Percentiles rank a stretch among this genome's conserved stretches.
Evolutionary conservation across 2,888 invertebrate species (phyloP).

Genomic region (Eubasilissa splendida): DNA sequence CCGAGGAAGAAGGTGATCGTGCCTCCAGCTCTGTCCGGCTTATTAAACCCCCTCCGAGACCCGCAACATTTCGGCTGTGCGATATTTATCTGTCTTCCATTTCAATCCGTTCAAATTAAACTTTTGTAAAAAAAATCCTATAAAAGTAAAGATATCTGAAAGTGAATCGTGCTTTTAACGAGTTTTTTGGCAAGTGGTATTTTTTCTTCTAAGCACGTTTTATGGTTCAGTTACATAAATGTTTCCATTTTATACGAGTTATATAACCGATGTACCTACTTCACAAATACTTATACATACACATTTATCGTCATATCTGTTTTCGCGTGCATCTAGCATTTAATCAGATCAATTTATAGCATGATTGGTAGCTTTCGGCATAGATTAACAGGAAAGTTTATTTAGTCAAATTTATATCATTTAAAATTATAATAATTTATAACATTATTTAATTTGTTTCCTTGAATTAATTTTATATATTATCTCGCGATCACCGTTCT

Average conservation of each 20-base stretch:
- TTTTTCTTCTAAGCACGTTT: conserved; percentile 19
- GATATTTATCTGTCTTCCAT: conserved; percentile 27
- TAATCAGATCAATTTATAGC: too few species aligned
- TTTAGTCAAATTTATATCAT: too few species aligned
- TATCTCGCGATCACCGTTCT: too few species aligned
- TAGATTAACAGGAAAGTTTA: too few species aligned
- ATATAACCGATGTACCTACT: too few species aligned
- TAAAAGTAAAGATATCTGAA: conserved; percentile 27
- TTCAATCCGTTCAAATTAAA: conserved; percentile 13
- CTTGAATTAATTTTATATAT: too few species aligned
- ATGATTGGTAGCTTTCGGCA: too few species aligned
- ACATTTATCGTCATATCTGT: too few species aligned
- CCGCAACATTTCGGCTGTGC: conserved; percentile 17
- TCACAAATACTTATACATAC: too few species aligned
- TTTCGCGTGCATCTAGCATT: too few species aligned
- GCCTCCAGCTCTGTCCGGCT: conserved; percentile 4
- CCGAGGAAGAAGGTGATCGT: conserved; percentile 3
- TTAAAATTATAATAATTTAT: too few species aligned
- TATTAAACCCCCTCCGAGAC: conserved; percentile 3
- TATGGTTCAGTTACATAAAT: conserved; percentile 13
- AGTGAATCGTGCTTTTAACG: conserved; percentile 41
- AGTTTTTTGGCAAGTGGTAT: conserved; percentile 25
- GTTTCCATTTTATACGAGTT: not conserved
- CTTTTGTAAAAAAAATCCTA: conserved; percentile 17
- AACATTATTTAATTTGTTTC: too few species aligned